Conservation (phyloP, 2,797 vertebrate species). For the Serranus cabrilla region DNA sequence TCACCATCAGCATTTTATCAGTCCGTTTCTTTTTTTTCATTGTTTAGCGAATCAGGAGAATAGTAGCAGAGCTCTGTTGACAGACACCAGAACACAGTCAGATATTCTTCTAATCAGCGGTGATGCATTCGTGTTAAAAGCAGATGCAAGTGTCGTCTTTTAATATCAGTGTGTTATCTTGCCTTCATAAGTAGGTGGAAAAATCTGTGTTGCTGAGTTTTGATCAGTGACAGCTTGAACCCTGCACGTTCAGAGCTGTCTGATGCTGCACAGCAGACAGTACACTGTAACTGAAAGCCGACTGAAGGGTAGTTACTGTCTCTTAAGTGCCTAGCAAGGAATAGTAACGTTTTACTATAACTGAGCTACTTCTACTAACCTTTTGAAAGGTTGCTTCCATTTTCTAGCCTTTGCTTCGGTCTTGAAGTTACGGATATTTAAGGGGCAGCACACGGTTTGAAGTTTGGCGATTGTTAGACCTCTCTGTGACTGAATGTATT, state of each 20-base stretch:
- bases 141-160: constrained; percentile 10
- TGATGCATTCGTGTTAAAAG: not conserved
- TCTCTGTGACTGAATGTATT: constrained; percentile 66
- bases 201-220: constrained; percentile 2
- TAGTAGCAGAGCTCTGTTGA: constrained; percentile 8
- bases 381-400: constrained; percentile 55
- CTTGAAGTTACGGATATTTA: constrained; percentile 28
- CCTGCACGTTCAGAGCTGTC: constrained; percentile 6
- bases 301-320: constrained; percentile 45
- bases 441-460: constrained; percentile 28
- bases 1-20: not conserved
- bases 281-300: constrained; percentile 29
- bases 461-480: constrained; percentile 26
- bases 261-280: constrained; percentile 16
- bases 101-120: not conserved
- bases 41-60: not conserved
- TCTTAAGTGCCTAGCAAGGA: constrained; percentile 77
- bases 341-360: constrained; percentile 50
- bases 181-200: constrained; percentile 14
- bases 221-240: constrained; percentile 24
- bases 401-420: constrained; percentile 49
- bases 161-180: constrained; percentile 15
- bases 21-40: not conserved
- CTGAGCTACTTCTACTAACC: constrained; percentile 55
- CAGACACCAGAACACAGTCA: not conserved